Percentiles rank a stretch among this genome's conserved stretches.
These are phyloP conservation scores for Elanoides forficatus DNA, from an alignment of 2,113 vertebrate genomes.

Conservation along the genomic window DNA sequence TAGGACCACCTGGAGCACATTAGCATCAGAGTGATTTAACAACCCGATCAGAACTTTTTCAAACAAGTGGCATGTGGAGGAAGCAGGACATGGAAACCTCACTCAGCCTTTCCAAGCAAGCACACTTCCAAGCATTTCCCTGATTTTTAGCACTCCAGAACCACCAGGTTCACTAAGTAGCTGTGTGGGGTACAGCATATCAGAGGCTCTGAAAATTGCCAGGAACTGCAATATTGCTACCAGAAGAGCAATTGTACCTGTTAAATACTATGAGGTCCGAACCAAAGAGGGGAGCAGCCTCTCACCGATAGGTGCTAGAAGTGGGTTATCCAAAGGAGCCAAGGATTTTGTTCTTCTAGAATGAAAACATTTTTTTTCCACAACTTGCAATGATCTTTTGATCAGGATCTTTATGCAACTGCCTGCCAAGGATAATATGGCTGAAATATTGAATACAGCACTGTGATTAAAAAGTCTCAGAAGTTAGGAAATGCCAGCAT, in stretches of 20 bases:
- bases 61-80: background rate
- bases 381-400: background rate
- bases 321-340: background rate
- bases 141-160: background rate
- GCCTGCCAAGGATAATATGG: background rate
- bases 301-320: background rate
- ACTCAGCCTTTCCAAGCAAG: background rate
- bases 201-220: background rate
- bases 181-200: background rate
- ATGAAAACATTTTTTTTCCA: background rate
- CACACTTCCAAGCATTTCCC: background rate
- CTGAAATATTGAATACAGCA: background rate
- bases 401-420: background rate
- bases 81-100: background rate
- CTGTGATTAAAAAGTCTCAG: background rate
- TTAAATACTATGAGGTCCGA: background rate
- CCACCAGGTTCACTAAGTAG: background rate
- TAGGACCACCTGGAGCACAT: background rate
- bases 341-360: background rate
- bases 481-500: background rate
- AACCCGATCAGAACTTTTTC: background rate
- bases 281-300: background rate
- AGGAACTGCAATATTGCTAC: background rate
- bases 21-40: background rate
- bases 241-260: background rate